Conservation (phyloP, 2,113 vertebrate genomes). For the Gulo gulo region DNA sequence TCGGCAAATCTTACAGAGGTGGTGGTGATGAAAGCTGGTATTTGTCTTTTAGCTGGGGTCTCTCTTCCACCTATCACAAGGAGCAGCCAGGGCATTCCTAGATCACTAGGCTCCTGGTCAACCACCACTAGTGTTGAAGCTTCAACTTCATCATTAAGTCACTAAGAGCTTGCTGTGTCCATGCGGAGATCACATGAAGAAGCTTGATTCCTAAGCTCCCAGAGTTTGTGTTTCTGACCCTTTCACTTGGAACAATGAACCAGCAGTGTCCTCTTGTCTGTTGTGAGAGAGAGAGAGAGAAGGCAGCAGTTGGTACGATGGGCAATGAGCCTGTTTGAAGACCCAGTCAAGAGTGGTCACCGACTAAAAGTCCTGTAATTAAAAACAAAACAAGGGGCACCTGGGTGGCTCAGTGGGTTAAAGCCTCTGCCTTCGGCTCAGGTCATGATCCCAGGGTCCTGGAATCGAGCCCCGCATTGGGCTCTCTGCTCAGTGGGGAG, state of each 20-base stretch:
- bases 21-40: background rate
- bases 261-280: background rate
- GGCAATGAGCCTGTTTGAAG: background rate
- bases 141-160: background rate
- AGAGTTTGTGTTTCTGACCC: background rate
- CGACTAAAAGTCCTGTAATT: background rate
- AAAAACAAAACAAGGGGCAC: background rate
- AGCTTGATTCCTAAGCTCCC: background rate
- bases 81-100: background rate
- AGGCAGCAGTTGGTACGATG: background rate
- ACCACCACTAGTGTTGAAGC: background rate
- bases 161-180: background rate
- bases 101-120: background rate
- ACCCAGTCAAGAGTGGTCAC: background rate
- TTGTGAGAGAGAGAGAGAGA: background rate
- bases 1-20: background rate
- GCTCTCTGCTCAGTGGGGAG: too few species aligned
- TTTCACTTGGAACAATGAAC: background rate
- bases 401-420: too few species aligned
- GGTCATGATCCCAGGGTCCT: too few species aligned
- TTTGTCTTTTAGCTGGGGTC: background rate
- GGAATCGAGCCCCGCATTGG: too few species aligned
- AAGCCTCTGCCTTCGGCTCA: too few species aligned
- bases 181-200: background rate
- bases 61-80: background rate